Conservation (phyloP, 53 echinoderm and acorn worm genomes). For the Paracentrotus lividus region DNA sequence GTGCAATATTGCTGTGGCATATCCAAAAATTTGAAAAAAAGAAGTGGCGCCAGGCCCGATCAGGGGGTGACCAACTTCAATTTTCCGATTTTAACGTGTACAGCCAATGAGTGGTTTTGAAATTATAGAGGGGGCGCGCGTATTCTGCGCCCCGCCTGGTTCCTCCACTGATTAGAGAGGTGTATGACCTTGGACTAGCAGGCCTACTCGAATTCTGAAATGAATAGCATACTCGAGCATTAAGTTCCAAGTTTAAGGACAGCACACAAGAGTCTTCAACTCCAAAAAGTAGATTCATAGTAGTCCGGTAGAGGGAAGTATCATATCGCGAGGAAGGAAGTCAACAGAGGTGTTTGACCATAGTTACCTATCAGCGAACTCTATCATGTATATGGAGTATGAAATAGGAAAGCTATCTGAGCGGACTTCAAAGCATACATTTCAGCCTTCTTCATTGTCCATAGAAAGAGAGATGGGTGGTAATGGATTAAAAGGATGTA, state of each 20-base stretch:
- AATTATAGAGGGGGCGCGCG: too few relatives aligned
- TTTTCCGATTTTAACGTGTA: too few relatives aligned
- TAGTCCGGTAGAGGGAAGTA: neutral
- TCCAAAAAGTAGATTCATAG: neutral
- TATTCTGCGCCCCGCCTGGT: too few relatives aligned
- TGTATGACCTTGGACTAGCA: neutral
- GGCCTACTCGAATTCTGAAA: slow-evolving; percentile 4
- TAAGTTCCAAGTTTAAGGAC: slow-evolving; percentile 12
- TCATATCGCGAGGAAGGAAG: neutral
- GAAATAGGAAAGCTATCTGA: neutral
- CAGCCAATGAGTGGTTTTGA: too few relatives aligned
- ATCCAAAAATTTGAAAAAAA: too few relatives aligned
- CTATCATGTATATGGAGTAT: neutral
- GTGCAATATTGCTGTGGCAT: neutral
- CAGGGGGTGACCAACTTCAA: too few relatives aligned
- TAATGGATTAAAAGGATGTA: neutral
- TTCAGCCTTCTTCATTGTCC: neutral
- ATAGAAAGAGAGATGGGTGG: too few relatives aligned
- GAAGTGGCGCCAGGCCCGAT: too few relatives aligned
- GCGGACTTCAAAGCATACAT: neutral
- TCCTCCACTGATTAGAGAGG: too few relatives aligned
- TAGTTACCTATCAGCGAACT: neutral
- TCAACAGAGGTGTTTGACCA: neutral
- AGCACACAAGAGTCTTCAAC: neutral
- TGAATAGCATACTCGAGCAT: slow-evolving; percentile 11